Evolutionary conservation across 2,797 vertebrate species (phyloP), one percentile per base, ranked within the genome.

Genomic region (Morelia viridis): DNA sequence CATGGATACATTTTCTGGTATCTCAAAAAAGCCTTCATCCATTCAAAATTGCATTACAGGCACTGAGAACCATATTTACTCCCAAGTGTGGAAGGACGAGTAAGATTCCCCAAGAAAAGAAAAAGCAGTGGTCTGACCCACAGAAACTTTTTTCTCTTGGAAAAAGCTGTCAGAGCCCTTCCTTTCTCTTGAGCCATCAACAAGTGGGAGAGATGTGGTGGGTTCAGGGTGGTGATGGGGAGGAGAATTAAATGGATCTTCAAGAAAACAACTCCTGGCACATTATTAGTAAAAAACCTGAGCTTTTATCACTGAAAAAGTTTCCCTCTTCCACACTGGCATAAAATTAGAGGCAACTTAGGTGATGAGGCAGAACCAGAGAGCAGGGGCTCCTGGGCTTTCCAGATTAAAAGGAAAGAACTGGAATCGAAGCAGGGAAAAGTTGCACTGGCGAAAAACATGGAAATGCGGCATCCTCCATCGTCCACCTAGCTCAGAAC

Each of bases 281-380:
- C 61, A 19, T 64, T 88, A 65, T 87, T 93, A 90, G 94, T 85
- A 24, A 90, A 93, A 65, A 96, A 95, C 96, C 94, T 94, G 93
- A 96, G 94, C 94, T 94, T 87, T 94, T 96, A 92, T 62, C 68
- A 76, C 31, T 10, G 7, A 53, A 88, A 65, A 95, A 96, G 57
- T 60, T 85, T 58, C 28, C 28, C 53, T 57, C 84, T 64, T 56
- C 57, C 87, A 28, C n/a, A 13, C 46, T 2, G 9, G 53, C 88
- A 89, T 41, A 60, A 80, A 80, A 41, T 24, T n/a, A 53, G 88
- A 60, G 71, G 65, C 68, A 15, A 26, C 19, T 28, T 28, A 56
- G 17, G 5, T 35, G 31, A 87, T 26, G 53, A 76, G 88, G 10
- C 13, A 71, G 53, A 60, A 41, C 50, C 41, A n/a, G 19, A 64